phyloP scores from a whole-genome alignment of 2,797 vertebrate genomes.

The Sus cebifrons region DNA sequence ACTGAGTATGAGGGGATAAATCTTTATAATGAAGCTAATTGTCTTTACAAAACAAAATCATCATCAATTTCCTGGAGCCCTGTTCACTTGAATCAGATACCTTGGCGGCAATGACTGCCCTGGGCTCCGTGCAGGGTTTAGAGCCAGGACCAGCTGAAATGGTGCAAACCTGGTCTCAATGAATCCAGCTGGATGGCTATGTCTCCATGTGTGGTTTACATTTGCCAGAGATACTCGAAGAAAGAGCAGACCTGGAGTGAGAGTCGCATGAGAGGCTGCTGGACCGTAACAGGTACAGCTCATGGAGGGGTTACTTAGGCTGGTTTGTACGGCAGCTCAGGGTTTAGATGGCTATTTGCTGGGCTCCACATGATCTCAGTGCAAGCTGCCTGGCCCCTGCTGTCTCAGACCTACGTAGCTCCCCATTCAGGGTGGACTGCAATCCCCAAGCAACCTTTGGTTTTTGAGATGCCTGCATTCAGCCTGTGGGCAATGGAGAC shows the following conservation, averaged over 20 bases:
- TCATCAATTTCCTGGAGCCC: not conserved
- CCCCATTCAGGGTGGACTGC: not conserved
- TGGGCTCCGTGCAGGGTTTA: not conserved
- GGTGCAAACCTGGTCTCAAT: no score
- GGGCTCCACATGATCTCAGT: not conserved
- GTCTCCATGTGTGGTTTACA: no score
- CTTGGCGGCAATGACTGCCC: not conserved
- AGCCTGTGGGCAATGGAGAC: not conserved
- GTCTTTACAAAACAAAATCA: slow-evolving; percentile 55
- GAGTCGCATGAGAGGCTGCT: not conserved
- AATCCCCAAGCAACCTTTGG: not conserved
- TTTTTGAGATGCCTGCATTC: not conserved
- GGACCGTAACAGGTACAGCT: not conserved
- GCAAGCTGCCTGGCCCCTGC: not conserved
- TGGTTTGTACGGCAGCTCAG: not conserved
- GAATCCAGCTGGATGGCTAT: no score
- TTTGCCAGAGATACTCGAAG: not conserved
- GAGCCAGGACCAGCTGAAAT: not conserved
- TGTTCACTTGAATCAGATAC: not conserved
- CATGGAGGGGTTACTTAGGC: not conserved
- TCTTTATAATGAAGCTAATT: slow-evolving; percentile 40
- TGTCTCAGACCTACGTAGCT: not conserved
- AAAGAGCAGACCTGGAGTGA: not conserved
- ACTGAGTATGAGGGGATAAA: slow-evolving; percentile 8
- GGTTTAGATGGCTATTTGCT: not conserved